Evolutionary conservation across 2,888 invertebrate species (phyloP), one percentile per base, ranked within the genome.

Genomic region (Campopleginae sp.): DNA sequence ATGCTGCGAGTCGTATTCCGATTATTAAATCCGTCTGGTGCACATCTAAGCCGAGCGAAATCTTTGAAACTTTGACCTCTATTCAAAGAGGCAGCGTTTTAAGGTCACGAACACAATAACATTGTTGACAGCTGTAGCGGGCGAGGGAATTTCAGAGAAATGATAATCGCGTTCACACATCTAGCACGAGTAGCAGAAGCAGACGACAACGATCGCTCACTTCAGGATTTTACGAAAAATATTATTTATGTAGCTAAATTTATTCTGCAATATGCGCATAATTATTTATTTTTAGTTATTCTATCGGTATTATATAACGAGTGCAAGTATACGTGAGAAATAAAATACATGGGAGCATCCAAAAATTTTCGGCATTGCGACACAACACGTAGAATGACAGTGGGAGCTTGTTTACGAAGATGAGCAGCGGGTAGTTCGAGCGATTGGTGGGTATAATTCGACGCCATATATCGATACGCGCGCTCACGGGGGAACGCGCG

Each of bases 51-150:
- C 38, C 23, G 75, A 76, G 38, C 77, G 65, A 63, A 80, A 71
- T 54, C 82, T 77, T 87, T 89, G 89, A 84, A 88, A 88, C 90
- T 89, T 89, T 90, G 92, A 92, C 92, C 92, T 92, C 91, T 92
- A 90, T 78, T 86, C 80, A 65, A 77, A 75, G 70, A 86, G 80
- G 84, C 88, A 85, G 85, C 86, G 78, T 66, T 87, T 89, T 89
- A 91, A 92, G 92, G 92, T 92, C 91, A 91, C 65, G 68, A 68
- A 82, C 77, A 86, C 76, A 82, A 80, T 77, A 85, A 84, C 78
- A 84, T 86, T 79, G 70, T 65, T 74, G 77, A 72, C 58, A 70
- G 58, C 58, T 23, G 27, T 23, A 58, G 58, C 58, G 58, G 12
- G 51, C 76, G 33, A 82, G 44, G 51, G 70, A 82, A 79, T 48